Evolutionary conservation across 2,888 invertebrate genomes (phyloP).

Genomic region (Lithosia quadra): DNA sequence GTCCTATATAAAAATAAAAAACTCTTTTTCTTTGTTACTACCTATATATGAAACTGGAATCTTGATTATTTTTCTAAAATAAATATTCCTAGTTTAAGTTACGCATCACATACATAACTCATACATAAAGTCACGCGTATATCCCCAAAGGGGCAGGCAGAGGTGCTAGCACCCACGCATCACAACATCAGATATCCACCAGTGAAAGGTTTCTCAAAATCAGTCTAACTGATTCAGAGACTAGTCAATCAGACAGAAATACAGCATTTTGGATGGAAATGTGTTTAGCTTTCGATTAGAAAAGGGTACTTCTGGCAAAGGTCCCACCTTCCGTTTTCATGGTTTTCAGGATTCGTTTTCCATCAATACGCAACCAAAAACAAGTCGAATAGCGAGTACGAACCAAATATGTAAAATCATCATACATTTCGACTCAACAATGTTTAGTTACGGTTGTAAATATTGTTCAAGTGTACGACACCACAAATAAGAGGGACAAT

Average conservation of each 20-base stretch:
- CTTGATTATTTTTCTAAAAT: neutral
- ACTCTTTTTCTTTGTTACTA: too few relatives aligned
- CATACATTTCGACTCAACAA: slow-evolving; percentile 39
- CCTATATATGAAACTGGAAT: too few relatives aligned
- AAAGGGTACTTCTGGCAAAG: neutral
- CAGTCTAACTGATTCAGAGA: neutral
- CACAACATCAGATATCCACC: neutral
- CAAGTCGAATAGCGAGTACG: slow-evolving; percentile 14
- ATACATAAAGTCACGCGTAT: too few relatives aligned
- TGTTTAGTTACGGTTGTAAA: slow-evolving; percentile 42
- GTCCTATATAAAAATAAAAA: too few relatives aligned
- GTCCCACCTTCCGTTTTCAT: neutral
- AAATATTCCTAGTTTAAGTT: neutral
- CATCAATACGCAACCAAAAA: neutral
- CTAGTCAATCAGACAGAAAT: neutral
- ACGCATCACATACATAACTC: too few relatives aligned
- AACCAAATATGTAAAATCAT: slow-evolving; percentile 28
- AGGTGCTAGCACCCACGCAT: too few relatives aligned
- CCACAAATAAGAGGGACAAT: slow-evolving; percentile 14
- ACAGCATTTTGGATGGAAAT: too few relatives aligned
- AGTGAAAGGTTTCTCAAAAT: neutral
- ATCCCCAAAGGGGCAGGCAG: too few relatives aligned
- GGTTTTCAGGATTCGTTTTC: neutral
- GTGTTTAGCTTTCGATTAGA: neutral
- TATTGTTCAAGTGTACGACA: slow-evolving; percentile 28